A percentile compares a stretch with the other conserved stretches of the same genome.
phyloP scores from a whole-genome alignment of 1,140 invertebrate species.

The Campoletis sonorensis region DNA sequence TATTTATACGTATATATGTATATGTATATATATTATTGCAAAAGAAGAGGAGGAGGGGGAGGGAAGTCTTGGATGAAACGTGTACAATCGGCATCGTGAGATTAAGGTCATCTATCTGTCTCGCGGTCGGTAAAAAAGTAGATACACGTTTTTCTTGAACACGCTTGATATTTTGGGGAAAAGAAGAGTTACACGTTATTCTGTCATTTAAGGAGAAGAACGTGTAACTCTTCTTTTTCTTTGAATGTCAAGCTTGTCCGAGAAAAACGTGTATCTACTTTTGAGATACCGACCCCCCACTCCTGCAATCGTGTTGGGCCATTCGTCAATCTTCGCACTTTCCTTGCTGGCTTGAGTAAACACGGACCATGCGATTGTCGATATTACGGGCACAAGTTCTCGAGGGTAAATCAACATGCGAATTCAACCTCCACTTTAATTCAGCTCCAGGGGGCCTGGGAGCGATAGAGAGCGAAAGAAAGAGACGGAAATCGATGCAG shows the following conservation, averaged over 20 bases:
- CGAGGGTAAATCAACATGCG: constrained; percentile 27
- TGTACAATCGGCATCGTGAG: constrained; percentile 4
- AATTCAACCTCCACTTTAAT: constrained; percentile 24
- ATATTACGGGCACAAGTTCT: constrained; percentile 7
- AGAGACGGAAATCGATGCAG: not conserved
- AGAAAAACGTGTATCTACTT: too few relatives aligned
- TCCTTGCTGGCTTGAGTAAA: not conserved
- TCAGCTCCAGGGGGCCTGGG: not conserved
- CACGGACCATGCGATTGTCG: not conserved
- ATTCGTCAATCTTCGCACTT: constrained; percentile 44
- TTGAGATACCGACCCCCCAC: too few relatives aligned
- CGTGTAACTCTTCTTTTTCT: too few relatives aligned
- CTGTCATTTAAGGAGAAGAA: too few relatives aligned
- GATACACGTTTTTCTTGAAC: too few relatives aligned
- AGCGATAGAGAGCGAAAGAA: not conserved
- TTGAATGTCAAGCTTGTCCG: too few relatives aligned
- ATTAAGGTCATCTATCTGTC: too few relatives aligned
- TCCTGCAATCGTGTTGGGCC: constrained; percentile 29
- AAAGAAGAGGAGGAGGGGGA: not conserved
- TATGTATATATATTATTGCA: not conserved
- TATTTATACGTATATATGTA: too few relatives aligned
- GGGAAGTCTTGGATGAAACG: not conserved
- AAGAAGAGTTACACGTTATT: too few relatives aligned
- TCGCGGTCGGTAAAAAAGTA: too few relatives aligned
- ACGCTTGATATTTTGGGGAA: too few relatives aligned